Conservation (phyloP, 2,113 vertebrate genomes). For the Seriola dumerili region DNA sequence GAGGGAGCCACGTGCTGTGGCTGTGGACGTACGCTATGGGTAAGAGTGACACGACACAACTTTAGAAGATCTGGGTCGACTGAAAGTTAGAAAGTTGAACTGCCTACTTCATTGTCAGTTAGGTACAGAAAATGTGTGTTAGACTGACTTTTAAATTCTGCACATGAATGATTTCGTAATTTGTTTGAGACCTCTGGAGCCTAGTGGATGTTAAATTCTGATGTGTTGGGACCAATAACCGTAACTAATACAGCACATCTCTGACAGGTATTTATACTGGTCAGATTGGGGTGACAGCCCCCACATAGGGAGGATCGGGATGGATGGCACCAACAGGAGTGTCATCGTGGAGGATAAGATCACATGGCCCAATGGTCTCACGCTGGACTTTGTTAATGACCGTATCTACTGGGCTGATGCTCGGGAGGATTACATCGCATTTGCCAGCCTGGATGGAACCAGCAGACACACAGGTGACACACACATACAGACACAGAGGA, state of each 20-base stretch:
- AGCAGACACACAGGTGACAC: slow-evolving; percentile 91
- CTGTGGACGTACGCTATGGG: slow-evolving; percentile 96
- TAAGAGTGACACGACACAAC: slow-evolving; percentile 70
- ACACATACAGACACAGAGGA: neutral
- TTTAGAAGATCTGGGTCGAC: neutral
- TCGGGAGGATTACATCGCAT: slow-evolving; percentile 97
- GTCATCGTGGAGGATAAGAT: slow-evolving; percentile 94
- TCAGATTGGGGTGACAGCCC: slow-evolving; percentile 98
- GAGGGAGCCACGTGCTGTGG: slow-evolving; percentile 93
- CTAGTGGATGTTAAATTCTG: neutral
- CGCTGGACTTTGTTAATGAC: slow-evolving; percentile 95
- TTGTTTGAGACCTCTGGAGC: neutral
- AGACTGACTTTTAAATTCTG: neutral
- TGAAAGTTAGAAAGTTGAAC: neutral
- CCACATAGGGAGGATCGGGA: slow-evolving; percentile 96
- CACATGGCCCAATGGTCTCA: slow-evolving; percentile 98
- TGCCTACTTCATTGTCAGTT: neutral
- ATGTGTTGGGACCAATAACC: neutral
- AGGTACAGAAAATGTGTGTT: neutral
- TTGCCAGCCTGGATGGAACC: slow-evolving; percentile 94
- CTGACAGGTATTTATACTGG: slow-evolving; percentile 95
- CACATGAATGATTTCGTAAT: neutral
- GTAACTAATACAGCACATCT: slow-evolving; percentile 12
- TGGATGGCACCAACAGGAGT: slow-evolving; percentile 94
- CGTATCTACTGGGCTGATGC: slow-evolving; percentile 98